A percentile compares a stretch with the other conserved stretches of the same genome.
These are phyloP conservation scores for Apodemus agrarius DNA, from an alignment of 2,797 vertebrate species.

Conservation along the genomic window DNA sequence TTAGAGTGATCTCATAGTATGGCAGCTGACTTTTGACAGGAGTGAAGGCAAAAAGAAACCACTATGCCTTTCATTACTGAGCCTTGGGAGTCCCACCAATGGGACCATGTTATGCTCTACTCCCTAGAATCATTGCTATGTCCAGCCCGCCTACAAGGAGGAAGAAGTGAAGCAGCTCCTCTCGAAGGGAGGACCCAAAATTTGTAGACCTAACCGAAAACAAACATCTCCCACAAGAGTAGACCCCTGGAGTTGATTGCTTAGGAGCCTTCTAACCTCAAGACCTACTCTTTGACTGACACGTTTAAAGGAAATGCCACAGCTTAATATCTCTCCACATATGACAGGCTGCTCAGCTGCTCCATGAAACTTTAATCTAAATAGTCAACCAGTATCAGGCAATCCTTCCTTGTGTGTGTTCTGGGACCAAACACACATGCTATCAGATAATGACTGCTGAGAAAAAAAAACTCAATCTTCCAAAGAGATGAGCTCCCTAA, in stretches of 20 bases:
- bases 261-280: not conserved
- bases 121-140: not conserved
- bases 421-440: not conserved
- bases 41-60: not conserved
- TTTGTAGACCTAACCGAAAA: not conserved
- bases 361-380: not conserved
- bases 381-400: not conserved
- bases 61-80: not conserved
- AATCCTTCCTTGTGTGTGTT: not conserved
- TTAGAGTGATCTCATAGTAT: not conserved
- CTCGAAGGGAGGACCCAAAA: not conserved
- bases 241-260: not conserved
- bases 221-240: not conserved
- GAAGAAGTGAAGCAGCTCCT: not conserved
- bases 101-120: not conserved
- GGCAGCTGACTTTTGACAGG: not conserved
- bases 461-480: not conserved
- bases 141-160: not conserved
- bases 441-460: not conserved
- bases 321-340: not conserved
- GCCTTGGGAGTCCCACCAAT: not conserved
- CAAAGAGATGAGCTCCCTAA: not conserved
- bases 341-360: not conserved
- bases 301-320: constrained; percentile 11
- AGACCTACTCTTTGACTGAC: not conserved